phyloP scores from a whole-genome alignment of 2,113 vertebrate genomes.

The Xyrauchen texanus region DNA sequence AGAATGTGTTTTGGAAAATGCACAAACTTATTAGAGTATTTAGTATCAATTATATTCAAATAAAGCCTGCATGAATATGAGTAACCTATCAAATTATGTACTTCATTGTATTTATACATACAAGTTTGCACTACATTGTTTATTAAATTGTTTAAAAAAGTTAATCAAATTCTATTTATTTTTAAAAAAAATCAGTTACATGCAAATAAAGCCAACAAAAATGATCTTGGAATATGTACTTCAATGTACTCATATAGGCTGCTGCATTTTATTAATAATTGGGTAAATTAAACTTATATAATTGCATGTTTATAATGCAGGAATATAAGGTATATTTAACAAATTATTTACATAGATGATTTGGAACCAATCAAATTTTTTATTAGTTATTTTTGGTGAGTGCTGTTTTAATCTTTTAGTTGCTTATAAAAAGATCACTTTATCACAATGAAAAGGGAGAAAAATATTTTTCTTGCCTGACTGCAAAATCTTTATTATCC shows the following conservation, averaged over 20 bases:
- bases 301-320: neutral
- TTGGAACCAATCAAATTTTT: neutral
- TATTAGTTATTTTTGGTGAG: neutral
- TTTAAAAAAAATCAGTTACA: neutral
- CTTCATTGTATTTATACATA: too few species aligned
- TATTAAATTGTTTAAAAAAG: too few species aligned
- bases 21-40: neutral
- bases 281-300: neutral
- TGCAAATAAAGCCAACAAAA: too few species aligned
- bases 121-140: too few species aligned
- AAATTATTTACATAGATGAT: too few species aligned
- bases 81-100: too few species aligned
- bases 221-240: neutral
- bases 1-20: neutral
- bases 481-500: constrained; percentile 27
- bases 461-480: constrained; percentile 23
- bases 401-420: neutral
- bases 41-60: neutral
- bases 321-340: neutral
- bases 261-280: neutral
- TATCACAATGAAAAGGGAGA: constrained; percentile 1
- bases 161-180: too few species aligned
- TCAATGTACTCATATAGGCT: neutral
- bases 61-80: too few species aligned
- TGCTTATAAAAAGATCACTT: neutral